Evolutionary conservation across 1,140 invertebrate species (phyloP).

Genomic region (Caenorhabditis inopinata): DNA sequence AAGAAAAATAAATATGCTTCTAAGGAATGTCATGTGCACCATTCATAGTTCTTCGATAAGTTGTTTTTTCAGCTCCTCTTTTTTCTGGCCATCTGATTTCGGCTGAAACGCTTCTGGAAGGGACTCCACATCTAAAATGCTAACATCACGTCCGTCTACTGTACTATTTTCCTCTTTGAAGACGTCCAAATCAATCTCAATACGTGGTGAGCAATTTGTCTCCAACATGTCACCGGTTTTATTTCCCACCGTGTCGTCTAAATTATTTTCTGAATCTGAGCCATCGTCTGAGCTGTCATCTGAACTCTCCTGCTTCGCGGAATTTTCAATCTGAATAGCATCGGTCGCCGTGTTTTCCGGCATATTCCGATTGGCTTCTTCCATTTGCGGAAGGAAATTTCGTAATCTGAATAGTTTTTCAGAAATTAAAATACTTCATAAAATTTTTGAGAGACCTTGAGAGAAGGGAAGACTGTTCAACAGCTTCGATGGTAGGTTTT

Average conservation of each 20-base stretch:
- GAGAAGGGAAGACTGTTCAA: conserved; percentile 27
- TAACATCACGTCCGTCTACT: neutral
- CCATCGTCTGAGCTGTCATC: neutral
- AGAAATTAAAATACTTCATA: neutral
- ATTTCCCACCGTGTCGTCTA: neutral
- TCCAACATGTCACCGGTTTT: neutral
- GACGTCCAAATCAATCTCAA: conserved; percentile 33
- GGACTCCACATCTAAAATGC: neutral
- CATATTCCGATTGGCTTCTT: conserved; percentile 31
- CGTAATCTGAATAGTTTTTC: conserved; percentile 6
- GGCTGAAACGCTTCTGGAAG: neutral
- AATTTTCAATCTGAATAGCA: neutral
- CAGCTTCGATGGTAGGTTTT: conserved; percentile 23
- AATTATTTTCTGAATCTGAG: neutral
- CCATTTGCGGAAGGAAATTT: conserved; percentile 34
- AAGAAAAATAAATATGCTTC: neutral
- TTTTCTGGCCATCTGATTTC: neutral
- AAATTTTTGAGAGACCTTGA: neutral
- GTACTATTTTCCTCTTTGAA: neutral
- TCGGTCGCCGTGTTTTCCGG: neutral
- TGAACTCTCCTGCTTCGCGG: neutral
- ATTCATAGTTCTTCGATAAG: neutral
- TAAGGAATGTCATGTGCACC: too few relatives aligned
- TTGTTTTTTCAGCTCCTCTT: neutral
- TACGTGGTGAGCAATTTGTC: neutral